Conservation (phyloP, 2,888 invertebrate genomes). For the Hedychridium roseum region DNA sequence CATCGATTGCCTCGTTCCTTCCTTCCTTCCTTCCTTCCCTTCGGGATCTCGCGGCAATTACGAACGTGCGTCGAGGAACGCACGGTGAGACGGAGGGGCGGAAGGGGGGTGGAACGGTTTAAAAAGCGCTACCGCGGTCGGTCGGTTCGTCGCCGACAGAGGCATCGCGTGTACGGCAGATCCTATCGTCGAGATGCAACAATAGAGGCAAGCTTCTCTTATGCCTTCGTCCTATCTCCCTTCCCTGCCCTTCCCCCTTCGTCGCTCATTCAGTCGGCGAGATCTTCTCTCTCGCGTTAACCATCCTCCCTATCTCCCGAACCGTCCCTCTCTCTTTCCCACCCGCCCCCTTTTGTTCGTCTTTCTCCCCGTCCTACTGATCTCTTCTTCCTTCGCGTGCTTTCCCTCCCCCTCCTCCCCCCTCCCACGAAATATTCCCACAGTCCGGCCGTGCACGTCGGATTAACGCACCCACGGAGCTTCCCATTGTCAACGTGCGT, state of each 20-base stretch:
- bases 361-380: conserved; percentile 13
- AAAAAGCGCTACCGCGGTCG: no score
- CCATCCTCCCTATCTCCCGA: conserved; percentile 14
- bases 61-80: conserved; percentile 27
- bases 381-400: conserved; percentile 11
- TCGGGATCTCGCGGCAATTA: conserved; percentile 35
- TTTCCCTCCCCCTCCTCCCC: conserved; percentile 4
- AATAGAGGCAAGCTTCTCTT: conserved; percentile 38
- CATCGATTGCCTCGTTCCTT: conserved; percentile 29
- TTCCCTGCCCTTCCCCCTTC: conserved; percentile 2
- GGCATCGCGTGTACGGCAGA: conserved; percentile 47
- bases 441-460: conserved; percentile 39
- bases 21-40: conserved; percentile 4
- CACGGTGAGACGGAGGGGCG: conserved; percentile 24
- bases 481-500: conserved; percentile 50
- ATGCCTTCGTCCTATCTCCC: conserved; percentile 6
- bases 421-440: conserved; percentile 45
- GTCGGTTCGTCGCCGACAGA: conserved; percentile 40
- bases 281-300: no score
- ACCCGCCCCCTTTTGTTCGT: background rate
- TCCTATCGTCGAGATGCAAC: conserved; percentile 49
- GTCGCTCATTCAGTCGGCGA: background rate
- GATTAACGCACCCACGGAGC: conserved; percentile 50
- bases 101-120: conserved; percentile 33
- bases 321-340: conserved; percentile 8